Base-by-base conservation (phyloP, 53 echinoderm and acorn worm genomes). In the Crossaster papposus region DNA sequence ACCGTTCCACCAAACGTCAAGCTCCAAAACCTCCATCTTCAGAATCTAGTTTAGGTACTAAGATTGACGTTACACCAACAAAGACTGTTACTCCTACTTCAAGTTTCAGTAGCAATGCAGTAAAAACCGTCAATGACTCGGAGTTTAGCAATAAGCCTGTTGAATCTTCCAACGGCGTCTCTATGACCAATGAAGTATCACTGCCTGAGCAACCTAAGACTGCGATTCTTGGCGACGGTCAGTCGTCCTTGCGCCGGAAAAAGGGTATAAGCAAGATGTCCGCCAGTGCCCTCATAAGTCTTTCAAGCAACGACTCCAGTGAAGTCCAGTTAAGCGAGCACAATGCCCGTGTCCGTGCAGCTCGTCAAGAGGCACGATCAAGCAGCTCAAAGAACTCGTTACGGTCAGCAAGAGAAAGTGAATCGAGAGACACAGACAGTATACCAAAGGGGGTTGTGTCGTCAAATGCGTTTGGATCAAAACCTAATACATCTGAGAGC, bases 201-300 rank as follows among this genome's bases (percentile, higher is more conserved):
- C 32, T 71, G 36, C 55, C 87, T n/a, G 87, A 87, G 63, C 87
- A 87, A 33, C 87, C 87, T 11, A 87, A 87, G 77, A 87, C 87
- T 1, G 87, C 87, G 24, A 58, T 77, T 34, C 75, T 87, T 1
- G 87, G 87, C 77, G 87, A 87, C 10, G 87, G 77, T n/a, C 87
- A 75, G 77, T 87, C 87, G 8, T 87, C 87, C 62, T 26, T 87
- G 36, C 87, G 87, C n/a, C 54, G 87, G 15, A 87, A 87, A 72
- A 74, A 75, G 22, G 87, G 76, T 36, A 36, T 28, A 6, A 65
- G 87, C 11, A 87, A 77, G 62, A 87, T 87, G 72, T 87, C 87
- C 0, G 87, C 87, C 54, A 87, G 87, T 63, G 87, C 87, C 9
- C 87, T 87, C 36, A 87, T 87, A n/a, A 87, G 87, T 77, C 87